A percentile compares a stretch with the other conserved stretches of the same genome.
phyloP scores from a whole-genome alignment of 1,140 invertebrate species.

The Heliconius hermathena region DNA sequence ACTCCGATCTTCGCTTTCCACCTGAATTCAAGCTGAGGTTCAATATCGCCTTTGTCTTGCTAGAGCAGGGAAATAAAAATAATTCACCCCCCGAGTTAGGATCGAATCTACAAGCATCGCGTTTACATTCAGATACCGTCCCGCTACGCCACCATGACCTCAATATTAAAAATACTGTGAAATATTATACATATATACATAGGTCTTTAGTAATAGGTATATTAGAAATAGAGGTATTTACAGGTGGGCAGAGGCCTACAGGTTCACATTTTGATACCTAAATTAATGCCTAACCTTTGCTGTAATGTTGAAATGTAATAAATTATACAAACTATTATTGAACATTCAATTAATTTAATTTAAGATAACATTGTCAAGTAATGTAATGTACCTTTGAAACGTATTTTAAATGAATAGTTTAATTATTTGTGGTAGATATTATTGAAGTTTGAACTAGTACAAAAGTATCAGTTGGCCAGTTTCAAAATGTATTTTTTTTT shows the following conservation, averaged over 20 bases:
- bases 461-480: too few species aligned
- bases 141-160: too few species aligned
- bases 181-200: background rate
- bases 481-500: too few species aligned
- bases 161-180: too few species aligned
- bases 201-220: background rate
- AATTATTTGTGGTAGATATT: background rate
- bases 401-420: background rate
- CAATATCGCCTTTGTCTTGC: too few species aligned
- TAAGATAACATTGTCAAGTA: slow-evolving; percentile 5
- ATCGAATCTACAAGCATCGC: too few species aligned
- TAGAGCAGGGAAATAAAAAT: too few species aligned
- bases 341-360: slow-evolving; percentile 1
- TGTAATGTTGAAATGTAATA: background rate
- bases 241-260: slow-evolving; percentile 15
- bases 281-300: slow-evolving; percentile 11
- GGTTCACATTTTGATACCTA: background rate
- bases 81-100: too few species aligned
- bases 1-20: too few species aligned
- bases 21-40: too few species aligned
- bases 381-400: background rate
- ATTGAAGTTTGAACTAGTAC: background rate
- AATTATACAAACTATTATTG: background rate
- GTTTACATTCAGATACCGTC: too few species aligned
- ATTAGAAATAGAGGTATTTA: background rate